Base-by-base conservation (phyloP, 2,888 invertebrate genomes). In the Sisyra terminalis region DNA sequence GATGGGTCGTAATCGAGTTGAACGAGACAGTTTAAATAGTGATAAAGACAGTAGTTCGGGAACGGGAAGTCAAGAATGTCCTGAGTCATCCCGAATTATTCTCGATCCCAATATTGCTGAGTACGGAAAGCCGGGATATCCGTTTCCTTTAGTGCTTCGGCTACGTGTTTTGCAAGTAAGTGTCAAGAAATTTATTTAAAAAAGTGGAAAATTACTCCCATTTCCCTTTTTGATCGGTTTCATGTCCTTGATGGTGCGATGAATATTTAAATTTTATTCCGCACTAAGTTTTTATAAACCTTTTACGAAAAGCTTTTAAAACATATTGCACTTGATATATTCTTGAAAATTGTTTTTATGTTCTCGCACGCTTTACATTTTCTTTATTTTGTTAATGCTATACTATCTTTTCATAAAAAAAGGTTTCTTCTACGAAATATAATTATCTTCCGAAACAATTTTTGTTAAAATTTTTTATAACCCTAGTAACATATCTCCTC, bases 121-220 rank as follows among this genome's bases (percentile, higher is more conserved):
- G 15, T 42, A 37, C 13, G 37, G 36, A 16, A 42, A 42, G 29
- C 41, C 41, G 6, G 42, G 36, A 3, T 42, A 42, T 37, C 42
- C 42, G 15, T 42, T 42, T 36, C 42, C 42, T 3, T 13, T 42
- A 11, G 38, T 42, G 38, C 16, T 42, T 6, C 30, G 42, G 16
- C n/a, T 42, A 17, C 42, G 42, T 37, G 42, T 42, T 2, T 30
- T 42, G 15, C 42, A 42, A 37, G 42, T 40, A 30, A 8, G 40
- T 40, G n/a, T 13, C 29, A 9, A 15, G 3, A 13, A 34, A 14
- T 11, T 2, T n/a, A 15, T 34, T 14, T 3, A 11, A 11, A 34
- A 13, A 34, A 8, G 11, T 8, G 15, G 11, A 34, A 8, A 34
- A 34, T 34, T 11, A 34, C 34, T 11, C 15, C 34, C 14, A 34